phyloP scores from a whole-genome alignment of 1,140 invertebrate genomes.

The Bradysia coprophila region DNA sequence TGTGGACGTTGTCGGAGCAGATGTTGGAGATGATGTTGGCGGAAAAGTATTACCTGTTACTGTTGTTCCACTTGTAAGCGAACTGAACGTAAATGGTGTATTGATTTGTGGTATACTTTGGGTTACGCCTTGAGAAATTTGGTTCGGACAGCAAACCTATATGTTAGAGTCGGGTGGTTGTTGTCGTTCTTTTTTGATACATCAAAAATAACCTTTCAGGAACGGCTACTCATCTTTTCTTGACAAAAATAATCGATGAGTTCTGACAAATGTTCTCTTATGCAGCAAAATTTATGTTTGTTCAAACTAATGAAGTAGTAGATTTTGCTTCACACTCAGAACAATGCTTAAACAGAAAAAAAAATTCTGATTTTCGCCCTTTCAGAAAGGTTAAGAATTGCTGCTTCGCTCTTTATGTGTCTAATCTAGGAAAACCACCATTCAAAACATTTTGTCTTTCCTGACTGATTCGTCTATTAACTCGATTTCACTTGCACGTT shows the following conservation, averaged over 20 bases:
- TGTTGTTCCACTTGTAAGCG: background rate
- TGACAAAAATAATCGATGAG: background rate
- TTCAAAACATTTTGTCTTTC: background rate
- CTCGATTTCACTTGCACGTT: background rate
- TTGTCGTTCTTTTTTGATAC: background rate
- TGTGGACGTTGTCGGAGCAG: background rate
- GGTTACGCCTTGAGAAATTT: background rate
- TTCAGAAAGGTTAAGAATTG: no score
- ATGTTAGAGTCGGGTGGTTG: background rate
- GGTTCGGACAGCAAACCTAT: conserved; percentile 28
- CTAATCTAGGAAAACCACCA: background rate
- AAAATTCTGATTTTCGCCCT: no score
- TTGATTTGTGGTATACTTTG: background rate
- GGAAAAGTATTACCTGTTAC: background rate
- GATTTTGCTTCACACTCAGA: no score
- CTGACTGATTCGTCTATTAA: background rate
- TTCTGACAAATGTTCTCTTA: background rate
- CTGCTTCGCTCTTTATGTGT: background rate
- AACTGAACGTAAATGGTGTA: background rate
- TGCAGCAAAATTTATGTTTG: no score
- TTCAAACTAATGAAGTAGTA: no score
- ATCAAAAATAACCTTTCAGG: background rate
- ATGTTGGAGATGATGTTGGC: background rate
- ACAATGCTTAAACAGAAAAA: no score
- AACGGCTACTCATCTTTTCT: background rate